phyloP scores from a whole-genome alignment of 1,140 invertebrate genomes.

The Panagrolaimus sp. region DNA sequence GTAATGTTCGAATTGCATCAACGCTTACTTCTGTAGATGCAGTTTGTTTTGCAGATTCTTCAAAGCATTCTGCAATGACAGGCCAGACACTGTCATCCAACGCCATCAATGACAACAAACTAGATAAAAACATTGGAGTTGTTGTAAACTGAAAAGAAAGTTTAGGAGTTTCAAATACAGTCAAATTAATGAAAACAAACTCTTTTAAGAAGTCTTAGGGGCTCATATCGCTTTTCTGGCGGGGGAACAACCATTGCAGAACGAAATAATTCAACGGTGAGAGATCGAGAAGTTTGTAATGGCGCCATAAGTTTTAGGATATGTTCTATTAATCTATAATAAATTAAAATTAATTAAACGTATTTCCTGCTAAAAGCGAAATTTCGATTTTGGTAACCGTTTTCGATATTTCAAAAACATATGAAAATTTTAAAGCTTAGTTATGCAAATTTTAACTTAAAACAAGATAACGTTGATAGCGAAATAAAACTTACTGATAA shows the following conservation, averaged over 20 bases:
- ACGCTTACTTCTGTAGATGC: neutral
- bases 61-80: neutral
- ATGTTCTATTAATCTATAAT: slow-evolving; percentile 2
- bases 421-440: too few relatives aligned
- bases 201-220: neutral
- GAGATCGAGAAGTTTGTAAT: slow-evolving; percentile 1
- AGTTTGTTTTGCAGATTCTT: slow-evolving; percentile 6
- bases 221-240: neutral
- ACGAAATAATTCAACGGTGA: slow-evolving; percentile 6
- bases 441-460: too few relatives aligned
- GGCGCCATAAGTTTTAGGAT: slow-evolving; percentile 1
- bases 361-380: too few relatives aligned
- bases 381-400: too few relatives aligned
- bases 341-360: too few relatives aligned
- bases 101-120: neutral
- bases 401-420: too few relatives aligned
- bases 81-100: slow-evolving; percentile 5
- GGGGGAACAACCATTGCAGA: slow-evolving; percentile 4
- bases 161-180: too few relatives aligned
- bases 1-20: slow-evolving; percentile 1
- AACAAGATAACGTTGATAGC: too few relatives aligned
- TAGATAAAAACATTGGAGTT: neutral
- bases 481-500: neutral
- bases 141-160: neutral
- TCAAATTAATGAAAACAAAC: too few relatives aligned